Evolutionary conservation across 2,113 vertebrate species (phyloP), one percentile per base, ranked within the genome.

Genomic region (Scophthalmus maximus): DNA sequence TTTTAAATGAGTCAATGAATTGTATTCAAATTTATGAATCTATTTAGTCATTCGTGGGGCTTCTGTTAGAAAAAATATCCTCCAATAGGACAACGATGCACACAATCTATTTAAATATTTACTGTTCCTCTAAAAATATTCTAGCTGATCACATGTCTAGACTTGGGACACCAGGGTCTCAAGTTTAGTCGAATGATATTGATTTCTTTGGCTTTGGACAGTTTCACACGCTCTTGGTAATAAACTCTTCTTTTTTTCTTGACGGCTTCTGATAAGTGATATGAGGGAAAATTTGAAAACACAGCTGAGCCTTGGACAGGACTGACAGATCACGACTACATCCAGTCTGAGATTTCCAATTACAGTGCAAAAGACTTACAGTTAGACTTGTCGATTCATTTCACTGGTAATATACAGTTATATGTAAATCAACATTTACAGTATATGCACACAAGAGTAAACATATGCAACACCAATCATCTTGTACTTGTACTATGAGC

Each of bases 341-440:
- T 46, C 80, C 53, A 66, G 4, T 80, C 68, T 70, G 12, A 73
- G 25, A 76, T 52, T 56, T 75, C 61, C 68, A 79, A 27, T 66
- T 73, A 82, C 73, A 77, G 71, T 79, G 75, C 67, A 82, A 79
- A 69, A 66, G 67, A 76, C 36, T 20, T 76, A 86, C 79, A 82
- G 72, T 80, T 69, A 78, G 62, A 88, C 60, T 68, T 74, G 27
- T 82, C 49, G 59, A 78, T 73, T 82, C 2, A 84, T 78, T 61
- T 82, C 76, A 85, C 75, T 59, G 74, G 30, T 78, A 81, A 73
- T 81, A 69, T 74, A 88, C 64, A 78, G 50, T 52, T 64, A 82
- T 82, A 82, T 78, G 76, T 70, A 75, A 84, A 87, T 79, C 53
- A 60, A 82, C 85, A 81, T 85, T 82, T 82, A 89, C 83, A 88